These are phyloP conservation scores for Leptinotarsa tumamoca DNA, from an alignment of 2,888 invertebrate genomes.

Conservation along the genomic window DNA sequence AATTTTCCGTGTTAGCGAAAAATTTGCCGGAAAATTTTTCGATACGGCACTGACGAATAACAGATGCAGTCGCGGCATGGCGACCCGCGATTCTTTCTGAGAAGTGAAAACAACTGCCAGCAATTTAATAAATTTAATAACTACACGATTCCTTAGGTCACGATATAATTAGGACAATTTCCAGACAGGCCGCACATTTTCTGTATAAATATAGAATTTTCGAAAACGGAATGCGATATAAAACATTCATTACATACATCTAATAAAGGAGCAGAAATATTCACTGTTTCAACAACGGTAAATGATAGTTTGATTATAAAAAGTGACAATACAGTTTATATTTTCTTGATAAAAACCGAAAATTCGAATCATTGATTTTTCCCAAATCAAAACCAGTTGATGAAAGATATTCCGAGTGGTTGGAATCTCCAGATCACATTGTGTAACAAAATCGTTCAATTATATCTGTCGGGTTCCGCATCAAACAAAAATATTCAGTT, in stretches of 20 bases:
- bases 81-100: conserved; percentile 53
- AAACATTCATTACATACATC: conserved; percentile 3
- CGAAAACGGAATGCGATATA: conserved; percentile 37
- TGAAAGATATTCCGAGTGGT: no score
- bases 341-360: no score
- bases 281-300: neutral
- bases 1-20: neutral
- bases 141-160: conserved; percentile 63
- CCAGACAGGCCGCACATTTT: conserved; percentile 48
- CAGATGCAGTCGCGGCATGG: conserved; percentile 44
- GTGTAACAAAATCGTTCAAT: no score
- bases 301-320: no score
- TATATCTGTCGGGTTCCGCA: no score
- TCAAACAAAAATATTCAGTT: no score
- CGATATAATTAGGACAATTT: conserved; percentile 63
- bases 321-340: no score
- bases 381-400: no score
- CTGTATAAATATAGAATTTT: conserved; percentile 48
- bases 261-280: neutral
- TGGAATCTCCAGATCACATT: no score
- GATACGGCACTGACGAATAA: conserved; percentile 28
- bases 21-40: conserved; percentile 28
- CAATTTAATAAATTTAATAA: conserved; percentile 65
- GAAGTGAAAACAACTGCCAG: conserved; percentile 61
- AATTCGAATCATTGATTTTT: no score